Evolutionary conservation across 1,140 invertebrate genomes (phyloP).

Genomic region (Papilio dardanus): DNA sequence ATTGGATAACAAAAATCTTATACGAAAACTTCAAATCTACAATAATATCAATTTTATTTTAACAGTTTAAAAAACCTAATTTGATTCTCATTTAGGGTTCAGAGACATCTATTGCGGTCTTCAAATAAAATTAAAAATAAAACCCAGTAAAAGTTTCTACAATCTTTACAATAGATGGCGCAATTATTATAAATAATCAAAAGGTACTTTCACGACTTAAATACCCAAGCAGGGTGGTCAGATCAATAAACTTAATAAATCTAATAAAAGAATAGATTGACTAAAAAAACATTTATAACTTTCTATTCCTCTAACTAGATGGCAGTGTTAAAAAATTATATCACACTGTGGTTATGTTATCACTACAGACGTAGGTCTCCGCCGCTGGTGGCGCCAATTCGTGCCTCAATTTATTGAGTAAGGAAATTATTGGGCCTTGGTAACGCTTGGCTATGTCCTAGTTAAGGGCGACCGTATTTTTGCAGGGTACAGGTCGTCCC

Average conservation of each 20-base stretch:
- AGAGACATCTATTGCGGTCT: constrained; percentile 8
- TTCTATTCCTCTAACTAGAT: not conserved
- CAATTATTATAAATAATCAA: not conserved
- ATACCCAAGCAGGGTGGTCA: not conserved
- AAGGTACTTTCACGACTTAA: not conserved
- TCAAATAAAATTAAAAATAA: too few species aligned
- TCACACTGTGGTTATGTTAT: constrained; percentile 20
- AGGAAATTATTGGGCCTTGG: constrained; percentile 93
- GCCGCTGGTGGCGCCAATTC: constrained; percentile 43
- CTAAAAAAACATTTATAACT: not conserved
- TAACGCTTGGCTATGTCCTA: constrained; percentile 89
- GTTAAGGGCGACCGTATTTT: constrained; percentile 86
- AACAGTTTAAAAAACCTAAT: not conserved
- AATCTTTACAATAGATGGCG: constrained; percentile 20
- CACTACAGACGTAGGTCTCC: not conserved
- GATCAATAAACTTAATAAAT: not conserved
- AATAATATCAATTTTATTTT: not conserved
- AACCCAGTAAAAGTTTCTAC: too few species aligned
- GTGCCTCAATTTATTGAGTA: constrained; percentile 95
- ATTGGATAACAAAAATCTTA: not conserved
- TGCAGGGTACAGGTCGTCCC: constrained; percentile 89
- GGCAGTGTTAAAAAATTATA: not conserved
- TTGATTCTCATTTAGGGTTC: not conserved
- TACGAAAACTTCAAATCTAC: not conserved
- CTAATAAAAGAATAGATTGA: not conserved